A percentile compares a stretch with the other conserved stretches of the same genome.
phyloP scores from a whole-genome alignment of 2,888 invertebrate species.

The Taenaris catops region DNA sequence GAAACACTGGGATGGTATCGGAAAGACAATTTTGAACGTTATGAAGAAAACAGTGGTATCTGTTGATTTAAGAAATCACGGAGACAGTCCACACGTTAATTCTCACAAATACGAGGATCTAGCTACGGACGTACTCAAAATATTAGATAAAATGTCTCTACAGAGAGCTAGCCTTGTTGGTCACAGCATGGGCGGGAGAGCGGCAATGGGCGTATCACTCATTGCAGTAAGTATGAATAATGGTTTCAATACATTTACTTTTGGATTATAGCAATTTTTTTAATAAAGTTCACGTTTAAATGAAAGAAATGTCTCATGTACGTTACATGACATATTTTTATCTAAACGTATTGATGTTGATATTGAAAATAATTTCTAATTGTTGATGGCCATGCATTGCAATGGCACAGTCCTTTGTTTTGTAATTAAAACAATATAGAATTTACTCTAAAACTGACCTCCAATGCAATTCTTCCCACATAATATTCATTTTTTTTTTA shows the following conservation, averaged over 20 bases:
- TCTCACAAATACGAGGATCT: conserved; percentile 87
- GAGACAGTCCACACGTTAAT: conserved; percentile 89
- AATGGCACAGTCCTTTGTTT: too few species aligned
- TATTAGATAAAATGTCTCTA: conserved; percentile 81
- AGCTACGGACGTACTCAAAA: conserved; percentile 84
- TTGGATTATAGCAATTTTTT: too few species aligned
- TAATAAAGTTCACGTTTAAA: too few species aligned
- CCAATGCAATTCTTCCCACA: too few species aligned
- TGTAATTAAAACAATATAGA: too few species aligned
- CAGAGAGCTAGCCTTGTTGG: conserved; percentile 85
- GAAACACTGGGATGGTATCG: conserved; percentile 91
- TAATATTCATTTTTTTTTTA: conserved; percentile 1
- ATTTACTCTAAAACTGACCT: too few species aligned
- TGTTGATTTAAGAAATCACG: conserved; percentile 97
- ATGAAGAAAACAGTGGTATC: conserved; percentile 87
- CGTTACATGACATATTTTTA: too few species aligned
- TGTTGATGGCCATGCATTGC: too few species aligned
- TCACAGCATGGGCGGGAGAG: conserved; percentile 95
- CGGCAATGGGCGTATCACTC: conserved; percentile 90
- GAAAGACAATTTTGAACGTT: conserved; percentile 83
- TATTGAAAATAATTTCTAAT: too few species aligned
- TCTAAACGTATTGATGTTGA: too few species aligned
- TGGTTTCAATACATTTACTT: too few species aligned
- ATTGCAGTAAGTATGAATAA: conserved; percentile 79
- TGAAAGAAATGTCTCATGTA: too few species aligned